A percentile compares a stretch with the other conserved stretches of the same genome.
These are phyloP conservation scores for Sabatieria punctata DNA, from an alignment of 2,888 invertebrate species.

Conservation along the genomic window DNA sequence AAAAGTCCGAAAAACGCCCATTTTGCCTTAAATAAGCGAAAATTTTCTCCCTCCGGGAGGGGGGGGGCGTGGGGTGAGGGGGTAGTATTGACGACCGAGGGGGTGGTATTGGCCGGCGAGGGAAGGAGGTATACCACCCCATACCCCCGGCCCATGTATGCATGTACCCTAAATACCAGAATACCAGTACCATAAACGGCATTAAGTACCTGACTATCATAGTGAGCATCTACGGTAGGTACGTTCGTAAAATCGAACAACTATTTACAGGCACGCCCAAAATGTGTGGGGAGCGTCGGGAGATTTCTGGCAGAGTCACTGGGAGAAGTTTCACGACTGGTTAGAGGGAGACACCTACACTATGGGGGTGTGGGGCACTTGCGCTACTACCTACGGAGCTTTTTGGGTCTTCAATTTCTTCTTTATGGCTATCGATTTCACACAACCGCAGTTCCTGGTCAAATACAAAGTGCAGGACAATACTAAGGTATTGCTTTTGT, in stretches of 20 bases:
- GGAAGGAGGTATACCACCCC: too few relatives aligned
- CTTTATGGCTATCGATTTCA: conserved; percentile 54
- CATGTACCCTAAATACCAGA: too few relatives aligned
- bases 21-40: too few relatives aligned
- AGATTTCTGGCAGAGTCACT: conserved; percentile 65
- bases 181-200: too few relatives aligned
- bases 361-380: conserved; percentile 34
- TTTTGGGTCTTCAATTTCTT: conserved; percentile 59
- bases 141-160: too few relatives aligned
- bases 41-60: too few relatives aligned
- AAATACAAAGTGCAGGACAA: conserved; percentile 66
- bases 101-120: too few relatives aligned
- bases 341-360: conserved; percentile 44
- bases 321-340: conserved; percentile 51
- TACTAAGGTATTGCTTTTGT: conserved; percentile 56
- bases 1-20: too few relatives aligned
- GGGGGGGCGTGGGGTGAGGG: too few relatives aligned
- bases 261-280: conserved; percentile 51
- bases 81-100: too few relatives aligned
- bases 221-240: too few relatives aligned
- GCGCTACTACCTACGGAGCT: conserved; percentile 45
- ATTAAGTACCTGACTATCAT: too few relatives aligned
- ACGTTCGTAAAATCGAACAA: neutral
- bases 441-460: conserved; percentile 51
- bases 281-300: conserved; percentile 66